A percentile compares a stretch with the other conserved stretches of the same genome.
Evolutionary conservation across 2,113 vertebrate species (phyloP).

Genomic region (Campylomormyrus numenius): DNA sequence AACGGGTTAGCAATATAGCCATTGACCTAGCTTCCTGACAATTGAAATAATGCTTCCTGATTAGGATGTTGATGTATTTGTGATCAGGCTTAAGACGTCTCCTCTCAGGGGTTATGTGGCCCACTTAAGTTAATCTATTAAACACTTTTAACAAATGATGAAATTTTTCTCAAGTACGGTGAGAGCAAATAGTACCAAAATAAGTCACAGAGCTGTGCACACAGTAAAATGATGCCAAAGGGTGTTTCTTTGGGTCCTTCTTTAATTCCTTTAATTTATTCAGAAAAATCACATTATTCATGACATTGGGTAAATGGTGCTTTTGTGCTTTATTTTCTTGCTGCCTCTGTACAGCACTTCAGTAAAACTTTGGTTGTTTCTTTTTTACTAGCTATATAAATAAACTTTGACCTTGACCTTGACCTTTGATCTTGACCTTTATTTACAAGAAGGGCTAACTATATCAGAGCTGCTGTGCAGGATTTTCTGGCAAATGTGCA

Average conservation of each 20-base stretch:
- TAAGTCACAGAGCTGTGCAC: not conserved
- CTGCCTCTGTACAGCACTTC: not conserved
- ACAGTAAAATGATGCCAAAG: not conserved
- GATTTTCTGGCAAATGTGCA: not conserved
- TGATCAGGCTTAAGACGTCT: not conserved
- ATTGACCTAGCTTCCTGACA: not conserved
- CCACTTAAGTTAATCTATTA: not conserved
- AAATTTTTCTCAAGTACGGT: not conserved
- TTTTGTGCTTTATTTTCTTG: not conserved
- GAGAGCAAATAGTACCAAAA: not conserved
- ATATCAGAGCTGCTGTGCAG: not conserved
- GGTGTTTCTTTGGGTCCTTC: not conserved
- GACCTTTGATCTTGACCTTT: not conserved
- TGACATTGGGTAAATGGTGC: not conserved
- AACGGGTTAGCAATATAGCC: not conserved
- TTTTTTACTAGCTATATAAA: not conserved
- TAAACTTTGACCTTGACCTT: too few species aligned
- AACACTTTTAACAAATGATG: not conserved
- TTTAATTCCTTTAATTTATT: slow-evolving; percentile 4
- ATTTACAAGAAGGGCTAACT: not conserved
- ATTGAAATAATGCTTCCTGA: not conserved
- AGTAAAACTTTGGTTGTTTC: not conserved
- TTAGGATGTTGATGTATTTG: not conserved
- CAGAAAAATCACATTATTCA: not conserved
- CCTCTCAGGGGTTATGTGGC: not conserved